These are phyloP conservation scores for Parapsyche elsis DNA, from an alignment of 1,140 invertebrate genomes.

Conservation along the genomic window DNA sequence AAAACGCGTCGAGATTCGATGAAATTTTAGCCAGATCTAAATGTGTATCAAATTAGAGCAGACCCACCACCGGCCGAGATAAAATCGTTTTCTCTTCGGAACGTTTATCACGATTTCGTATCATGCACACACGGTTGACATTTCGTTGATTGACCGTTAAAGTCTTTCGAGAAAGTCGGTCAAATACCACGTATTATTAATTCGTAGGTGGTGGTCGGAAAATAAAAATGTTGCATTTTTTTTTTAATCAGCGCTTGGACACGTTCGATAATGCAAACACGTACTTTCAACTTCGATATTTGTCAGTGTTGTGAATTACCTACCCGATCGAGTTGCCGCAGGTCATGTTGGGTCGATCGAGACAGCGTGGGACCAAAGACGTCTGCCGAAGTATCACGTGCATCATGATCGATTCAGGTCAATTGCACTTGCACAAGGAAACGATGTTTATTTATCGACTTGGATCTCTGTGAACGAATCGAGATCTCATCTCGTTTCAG, in stretches of 20 bases:
- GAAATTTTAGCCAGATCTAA: too few relatives aligned
- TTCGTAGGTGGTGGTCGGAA: too few relatives aligned
- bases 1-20: too few relatives aligned
- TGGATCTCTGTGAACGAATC: too few relatives aligned
- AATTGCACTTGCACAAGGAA: neutral
- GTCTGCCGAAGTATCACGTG: neutral
- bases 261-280: too few relatives aligned
- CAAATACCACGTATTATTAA: neutral
- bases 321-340: neutral
- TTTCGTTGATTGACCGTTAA: slow-evolving; percentile 9
- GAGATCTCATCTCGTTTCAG: too few relatives aligned
- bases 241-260: too few relatives aligned
- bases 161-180: slow-evolving; percentile 17
- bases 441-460: neutral
- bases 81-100: slow-evolving; percentile 9
- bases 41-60: neutral
- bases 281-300: neutral
- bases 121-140: slow-evolving; percentile 3
- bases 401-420: neutral
- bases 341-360: neutral
- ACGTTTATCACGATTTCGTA: slow-evolving; percentile 12
- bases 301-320: neutral
- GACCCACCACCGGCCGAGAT: neutral
- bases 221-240: too few relatives aligned
- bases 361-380: slow-evolving; percentile 15